Percentiles rank a stretch among this genome's conserved stretches.
These are phyloP conservation scores for Drosophila monieri DNA, from an alignment of 2,888 invertebrate genomes.

Conservation along the genomic window DNA sequence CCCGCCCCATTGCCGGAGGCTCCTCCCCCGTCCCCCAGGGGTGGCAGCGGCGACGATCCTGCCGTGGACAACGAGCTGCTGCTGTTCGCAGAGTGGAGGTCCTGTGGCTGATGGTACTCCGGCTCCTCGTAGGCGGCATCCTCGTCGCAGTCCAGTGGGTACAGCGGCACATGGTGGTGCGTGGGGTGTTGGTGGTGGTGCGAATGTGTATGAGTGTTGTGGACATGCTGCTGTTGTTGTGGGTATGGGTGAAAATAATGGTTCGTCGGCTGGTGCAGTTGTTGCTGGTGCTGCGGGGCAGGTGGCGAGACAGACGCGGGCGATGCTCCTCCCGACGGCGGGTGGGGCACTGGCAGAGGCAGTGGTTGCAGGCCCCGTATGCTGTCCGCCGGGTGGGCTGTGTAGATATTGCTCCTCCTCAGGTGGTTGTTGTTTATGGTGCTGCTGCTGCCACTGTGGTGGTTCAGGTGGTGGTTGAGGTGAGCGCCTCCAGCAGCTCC, in stretches of 20 bases:
- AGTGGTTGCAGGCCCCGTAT: conserved; percentile 82
- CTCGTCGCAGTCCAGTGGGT: conserved; percentile 63
- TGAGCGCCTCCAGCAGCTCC: conserved; percentile 54
- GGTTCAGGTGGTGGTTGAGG: conserved; percentile 31
- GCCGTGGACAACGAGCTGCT: conserved; percentile 72
- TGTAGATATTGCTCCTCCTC: conserved; percentile 83
- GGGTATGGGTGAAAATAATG: conserved; percentile 71
- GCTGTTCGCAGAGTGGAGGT: conserved; percentile 66
- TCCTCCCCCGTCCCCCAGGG: conserved; percentile 52
- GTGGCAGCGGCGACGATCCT: conserved; percentile 71
- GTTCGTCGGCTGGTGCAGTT: conserved; percentile 60
- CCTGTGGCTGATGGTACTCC: conserved; percentile 82
- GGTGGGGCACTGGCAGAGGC: conserved; percentile 59
- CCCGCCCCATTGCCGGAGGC: neutral
- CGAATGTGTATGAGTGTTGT: conserved; percentile 34
- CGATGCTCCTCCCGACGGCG: conserved; percentile 44
- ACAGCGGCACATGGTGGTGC: conserved; percentile 49
- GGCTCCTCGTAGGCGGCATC: conserved; percentile 80
- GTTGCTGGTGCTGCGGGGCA: conserved; percentile 28
- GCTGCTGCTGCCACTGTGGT: conserved; percentile 64
- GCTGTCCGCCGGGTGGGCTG: conserved; percentile 83
- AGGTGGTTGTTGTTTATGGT: conserved; percentile 82
- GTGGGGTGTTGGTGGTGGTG: conserved; percentile 26
- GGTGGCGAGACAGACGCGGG: conserved; percentile 51
- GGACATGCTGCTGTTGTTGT: conserved; percentile 55